Evolutionary conservation across 2,888 invertebrate species (phyloP), one percentile per base, ranked within the genome.

Genomic region (Idaea aversata): DNA sequence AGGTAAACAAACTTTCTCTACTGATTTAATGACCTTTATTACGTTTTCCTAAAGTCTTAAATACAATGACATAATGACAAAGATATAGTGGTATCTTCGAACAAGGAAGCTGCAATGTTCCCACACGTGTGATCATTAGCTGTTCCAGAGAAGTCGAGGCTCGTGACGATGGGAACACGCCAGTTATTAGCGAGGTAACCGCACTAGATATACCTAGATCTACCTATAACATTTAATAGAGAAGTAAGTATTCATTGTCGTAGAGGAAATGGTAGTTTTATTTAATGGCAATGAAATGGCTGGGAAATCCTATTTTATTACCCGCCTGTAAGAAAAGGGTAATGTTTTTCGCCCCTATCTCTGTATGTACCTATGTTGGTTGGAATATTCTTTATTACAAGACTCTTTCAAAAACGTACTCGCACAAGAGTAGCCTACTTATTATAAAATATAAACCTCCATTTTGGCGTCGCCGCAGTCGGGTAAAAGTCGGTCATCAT

Each of bases 61-160:
- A 57, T 63, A 34, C n/a, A 15, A 0, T 6, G 7, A 15, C 34
- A 47, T n/a, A 15, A 7, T 16, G 15, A 38, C 15, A 65, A 59
- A 25, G 25, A 2, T 25, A 25, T 25, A 25, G 25, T 25, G n/a
- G 47, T 70, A 65, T 68, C 61, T 65, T 67, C 62, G 65, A 76
- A 87, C 80, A 78, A 88, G 88, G 89, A 89, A 88, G 83, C 74
- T 65, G 66, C 70, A 73, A 67, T 72, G 76, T 87, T 86, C 86
- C 85, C 89, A 88, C 87, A 86, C 84, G 82, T 79, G 83, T 73
- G 79, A 81, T 86, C 88, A 87, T 89, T 89, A 89, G 84, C 80
- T 79, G 84, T 88, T 90, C 84, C 83, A 83, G 81, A 80, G 86
- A 88, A 84, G 70, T 76, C 70, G 73, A 71, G 69, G 67, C 65